Evolutionary conservation across 2,888 invertebrate genomes (phyloP).

Genomic region (Apodemia zela): DNA sequence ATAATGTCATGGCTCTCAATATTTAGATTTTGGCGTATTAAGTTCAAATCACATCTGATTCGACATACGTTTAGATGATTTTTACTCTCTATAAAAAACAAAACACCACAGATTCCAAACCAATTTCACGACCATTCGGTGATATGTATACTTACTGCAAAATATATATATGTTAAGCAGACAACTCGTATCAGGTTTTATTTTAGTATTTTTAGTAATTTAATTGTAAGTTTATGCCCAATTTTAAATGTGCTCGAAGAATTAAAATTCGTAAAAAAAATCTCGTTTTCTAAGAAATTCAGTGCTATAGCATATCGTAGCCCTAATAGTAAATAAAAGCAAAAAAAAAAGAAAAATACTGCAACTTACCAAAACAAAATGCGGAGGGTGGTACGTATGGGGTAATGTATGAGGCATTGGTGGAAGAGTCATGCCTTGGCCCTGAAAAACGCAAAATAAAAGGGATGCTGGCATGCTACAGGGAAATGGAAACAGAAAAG

Average conservation of each 20-base stretch:
- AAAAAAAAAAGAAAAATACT: constrained; percentile 38
- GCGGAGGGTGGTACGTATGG: constrained; percentile 78
- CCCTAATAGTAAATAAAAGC: constrained; percentile 27
- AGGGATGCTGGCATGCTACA: constrained; percentile 68
- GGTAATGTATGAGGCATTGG: constrained; percentile 77
- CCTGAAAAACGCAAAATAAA: constrained; percentile 74
- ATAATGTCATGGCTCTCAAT: neutral
- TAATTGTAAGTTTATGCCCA: too few relatives aligned
- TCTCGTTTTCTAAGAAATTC: neutral
- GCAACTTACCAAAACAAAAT: constrained; percentile 78
- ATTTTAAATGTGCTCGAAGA: too few relatives aligned
- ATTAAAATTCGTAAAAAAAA: too few relatives aligned
- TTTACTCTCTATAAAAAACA: neutral
- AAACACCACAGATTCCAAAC: neutral
- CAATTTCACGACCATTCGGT: neutral
- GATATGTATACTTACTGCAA: neutral
- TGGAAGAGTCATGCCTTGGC: constrained; percentile 75
- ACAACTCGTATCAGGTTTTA: neutral
- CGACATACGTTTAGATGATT: neutral
- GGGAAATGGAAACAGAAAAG: constrained; percentile 47
- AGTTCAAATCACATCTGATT: neutral
- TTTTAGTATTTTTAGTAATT: neutral
- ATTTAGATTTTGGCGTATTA: too few relatives aligned
- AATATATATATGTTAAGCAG: neutral
- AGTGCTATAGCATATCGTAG: constrained; percentile 5